Percentiles rank a stretch among this genome's conserved stretches.
Conservation (phyloP, 1,140 invertebrate species). For the Conus ventricosus region DNA sequence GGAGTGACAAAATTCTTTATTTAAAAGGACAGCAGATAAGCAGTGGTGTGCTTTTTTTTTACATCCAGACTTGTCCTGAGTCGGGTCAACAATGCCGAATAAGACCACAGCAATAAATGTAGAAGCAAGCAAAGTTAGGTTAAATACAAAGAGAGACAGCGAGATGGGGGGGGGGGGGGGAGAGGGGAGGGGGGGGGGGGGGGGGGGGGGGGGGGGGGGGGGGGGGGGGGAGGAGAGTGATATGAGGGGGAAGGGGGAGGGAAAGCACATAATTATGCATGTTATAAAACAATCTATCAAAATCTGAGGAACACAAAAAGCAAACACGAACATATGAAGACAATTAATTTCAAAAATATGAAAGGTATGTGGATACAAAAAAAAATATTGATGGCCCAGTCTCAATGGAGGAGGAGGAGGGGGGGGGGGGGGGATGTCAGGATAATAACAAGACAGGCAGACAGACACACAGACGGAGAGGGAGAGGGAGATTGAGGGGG, state of each 20-base stretch:
- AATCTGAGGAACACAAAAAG: too few relatives aligned
- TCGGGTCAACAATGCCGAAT: too few relatives aligned
- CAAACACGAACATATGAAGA: neutral
- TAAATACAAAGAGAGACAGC: neutral
- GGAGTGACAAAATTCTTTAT: too few relatives aligned
- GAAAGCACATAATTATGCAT: neutral
- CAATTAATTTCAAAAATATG: neutral
- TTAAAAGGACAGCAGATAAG: too few relatives aligned
- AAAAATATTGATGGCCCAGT: too few relatives aligned
- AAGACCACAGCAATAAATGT: too few relatives aligned
- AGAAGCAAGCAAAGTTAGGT: too few relatives aligned
- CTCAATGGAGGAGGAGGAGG: neutral
- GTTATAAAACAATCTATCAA: too few relatives aligned
- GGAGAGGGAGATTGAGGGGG: neutral
- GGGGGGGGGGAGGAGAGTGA: neutral
- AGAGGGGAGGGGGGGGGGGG: neutral
- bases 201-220: neutral
- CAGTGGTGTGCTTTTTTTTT: too few relatives aligned
- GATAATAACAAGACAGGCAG: neutral
- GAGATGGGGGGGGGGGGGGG: neutral
- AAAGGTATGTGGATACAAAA: neutral
- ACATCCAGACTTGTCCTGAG: too few relatives aligned
- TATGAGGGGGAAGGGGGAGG: neutral
- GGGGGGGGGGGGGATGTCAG: neutral
- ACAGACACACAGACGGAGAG: too few relatives aligned